These are phyloP conservation scores for Anguilla anguilla DNA, from an alignment of 2,797 vertebrate species.

Conservation along the genomic window DNA sequence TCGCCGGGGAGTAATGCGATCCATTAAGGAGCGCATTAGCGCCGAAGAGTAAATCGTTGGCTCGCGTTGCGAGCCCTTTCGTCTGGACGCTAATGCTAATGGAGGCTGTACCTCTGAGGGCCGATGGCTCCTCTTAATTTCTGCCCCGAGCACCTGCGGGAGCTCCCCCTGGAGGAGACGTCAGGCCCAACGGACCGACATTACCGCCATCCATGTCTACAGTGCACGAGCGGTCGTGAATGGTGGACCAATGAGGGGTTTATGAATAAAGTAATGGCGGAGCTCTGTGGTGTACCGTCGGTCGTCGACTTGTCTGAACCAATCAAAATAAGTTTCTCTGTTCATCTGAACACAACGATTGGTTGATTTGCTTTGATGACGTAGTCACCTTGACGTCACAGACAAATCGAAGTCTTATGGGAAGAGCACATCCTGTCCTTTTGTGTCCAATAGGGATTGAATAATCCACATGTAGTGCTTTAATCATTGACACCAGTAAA, in stretches of 20 bases:
- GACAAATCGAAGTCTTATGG: not conserved
- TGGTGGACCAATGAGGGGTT: too few relatives aligned
- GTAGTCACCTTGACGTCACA: not conserved
- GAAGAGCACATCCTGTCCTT: not conserved
- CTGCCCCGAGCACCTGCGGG: not conserved
- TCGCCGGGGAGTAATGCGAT: not conserved
- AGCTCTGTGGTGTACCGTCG: too few relatives aligned
- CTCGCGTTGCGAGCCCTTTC: not conserved
- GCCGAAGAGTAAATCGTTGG: not conserved
- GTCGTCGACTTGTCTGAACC: too few relatives aligned
- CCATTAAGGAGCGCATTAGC: slow-evolving; percentile 17
- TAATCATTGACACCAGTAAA: not conserved
- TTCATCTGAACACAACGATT: too few relatives aligned
- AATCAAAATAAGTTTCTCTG: too few relatives aligned
- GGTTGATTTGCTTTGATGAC: too few relatives aligned
- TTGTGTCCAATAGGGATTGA: not conserved
- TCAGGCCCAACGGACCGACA: not conserved
- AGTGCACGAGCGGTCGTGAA: not conserved
- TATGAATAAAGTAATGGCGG: too few relatives aligned
- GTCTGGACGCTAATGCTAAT: not conserved
- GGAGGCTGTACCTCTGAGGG: not conserved
- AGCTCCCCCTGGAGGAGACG: not conserved
- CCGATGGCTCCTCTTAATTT: not conserved
- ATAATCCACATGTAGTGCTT: not conserved
- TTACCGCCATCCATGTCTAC: not conserved